Evolutionary conservation across 2,797 vertebrate species (phyloP).

Genomic region (Spondyliosoma cantharus): DNA sequence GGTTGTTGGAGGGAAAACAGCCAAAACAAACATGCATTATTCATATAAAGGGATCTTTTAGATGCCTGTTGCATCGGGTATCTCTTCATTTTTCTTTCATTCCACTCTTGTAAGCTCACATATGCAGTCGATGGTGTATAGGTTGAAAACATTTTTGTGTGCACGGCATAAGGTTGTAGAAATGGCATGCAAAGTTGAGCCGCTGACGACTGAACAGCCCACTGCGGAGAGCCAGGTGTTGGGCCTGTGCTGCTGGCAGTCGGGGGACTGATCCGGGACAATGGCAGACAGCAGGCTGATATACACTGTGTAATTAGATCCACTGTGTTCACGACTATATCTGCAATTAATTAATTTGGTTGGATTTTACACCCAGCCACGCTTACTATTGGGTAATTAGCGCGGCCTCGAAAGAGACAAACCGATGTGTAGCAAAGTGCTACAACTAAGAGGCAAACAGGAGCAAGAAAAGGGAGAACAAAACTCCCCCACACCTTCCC

Average conservation of each 20-base stretch:
- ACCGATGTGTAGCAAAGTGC: constrained; percentile 3
- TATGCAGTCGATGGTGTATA: background rate
- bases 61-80: constrained; percentile 5
- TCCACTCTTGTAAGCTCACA: background rate
- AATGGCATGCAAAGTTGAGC: constrained; percentile 19
- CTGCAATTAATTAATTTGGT: constrained; percentile 56
- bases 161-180: constrained; percentile 8
- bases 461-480: constrained; percentile 20
- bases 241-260: constrained; percentile 48
- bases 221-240: constrained; percentile 61
- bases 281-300: constrained; percentile 72
- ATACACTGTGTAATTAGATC: constrained; percentile 68
- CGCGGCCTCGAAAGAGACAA: constrained; percentile 1
- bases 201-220: constrained; percentile 16
- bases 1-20: constrained; percentile 4
- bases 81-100: constrained; percentile 7
- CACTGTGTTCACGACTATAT: constrained; percentile 39
- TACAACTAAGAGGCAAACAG: constrained; percentile 14
- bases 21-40: constrained; percentile 36
- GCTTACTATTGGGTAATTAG: constrained; percentile 27
- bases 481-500: constrained; percentile 44
- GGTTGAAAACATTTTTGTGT: background rate
- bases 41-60: constrained; percentile 5
- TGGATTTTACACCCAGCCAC: constrained; percentile 26
- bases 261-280: constrained; percentile 57